phyloP scores from a whole-genome alignment of 2,888 invertebrate genomes.

The Rotaria macrura region DNA sequence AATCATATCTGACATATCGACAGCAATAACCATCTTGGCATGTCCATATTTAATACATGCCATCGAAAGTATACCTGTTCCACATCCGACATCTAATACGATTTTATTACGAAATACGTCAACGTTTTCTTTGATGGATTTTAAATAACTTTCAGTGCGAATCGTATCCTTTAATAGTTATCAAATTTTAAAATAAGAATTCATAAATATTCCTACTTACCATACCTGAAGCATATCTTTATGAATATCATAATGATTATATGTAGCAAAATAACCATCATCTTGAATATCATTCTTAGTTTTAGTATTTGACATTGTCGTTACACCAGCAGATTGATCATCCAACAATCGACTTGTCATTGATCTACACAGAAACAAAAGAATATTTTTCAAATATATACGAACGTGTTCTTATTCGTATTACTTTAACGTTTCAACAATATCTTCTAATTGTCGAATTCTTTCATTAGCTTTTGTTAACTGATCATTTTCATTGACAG shows the following conservation, averaged over 20 bases:
- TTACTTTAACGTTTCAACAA: conserved; percentile 35
- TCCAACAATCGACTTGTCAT: conserved; percentile 20
- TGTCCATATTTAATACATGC: conserved; percentile 76
- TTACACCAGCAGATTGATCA: not conserved
- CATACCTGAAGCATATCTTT: conserved; percentile 77
- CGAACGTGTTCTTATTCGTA: not conserved
- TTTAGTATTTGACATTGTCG: not conserved
- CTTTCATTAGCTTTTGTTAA: conserved; percentile 33
- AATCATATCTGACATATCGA: conserved; percentile 52
- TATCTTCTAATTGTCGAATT: conserved; percentile 35
- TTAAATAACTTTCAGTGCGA: conserved; percentile 72
- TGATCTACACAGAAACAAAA: not conserved
- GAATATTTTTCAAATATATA: no score
- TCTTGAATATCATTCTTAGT: conserved; percentile 54
- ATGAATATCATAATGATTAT: conserved; percentile 81
- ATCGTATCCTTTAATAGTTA: conserved; percentile 57
- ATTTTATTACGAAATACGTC: conserved; percentile 63
- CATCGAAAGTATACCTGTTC: conserved; percentile 68
- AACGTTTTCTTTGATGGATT: conserved; percentile 68
- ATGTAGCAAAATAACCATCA: conserved; percentile 59
- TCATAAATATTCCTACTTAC: conserved; percentile 31
- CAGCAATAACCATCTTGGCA: conserved; percentile 60
- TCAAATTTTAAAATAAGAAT: conserved; percentile 35
- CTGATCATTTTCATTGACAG: conserved; percentile 23
- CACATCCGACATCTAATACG: conserved; percentile 56